A percentile compares a stretch with the other conserved stretches of the same genome.
Evolutionary conservation across 2,888 invertebrate species (phyloP).

Genomic region (Morpho achilles): DNA sequence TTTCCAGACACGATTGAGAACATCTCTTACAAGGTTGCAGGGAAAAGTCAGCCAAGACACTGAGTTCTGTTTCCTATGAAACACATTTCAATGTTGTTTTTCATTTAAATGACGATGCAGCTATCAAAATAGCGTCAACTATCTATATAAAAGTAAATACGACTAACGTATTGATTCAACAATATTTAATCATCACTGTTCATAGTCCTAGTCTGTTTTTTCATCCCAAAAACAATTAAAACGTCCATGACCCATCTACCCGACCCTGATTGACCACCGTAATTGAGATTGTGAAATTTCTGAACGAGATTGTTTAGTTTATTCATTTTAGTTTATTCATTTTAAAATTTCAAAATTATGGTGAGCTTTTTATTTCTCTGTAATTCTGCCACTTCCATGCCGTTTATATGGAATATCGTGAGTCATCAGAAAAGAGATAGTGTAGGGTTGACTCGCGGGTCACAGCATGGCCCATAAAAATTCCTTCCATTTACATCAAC

Average conservation of each 20-base stretch:
- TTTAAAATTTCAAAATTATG: background rate
- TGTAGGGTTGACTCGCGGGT: no score
- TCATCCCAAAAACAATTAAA: conserved; percentile 49
- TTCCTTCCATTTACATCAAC: background rate
- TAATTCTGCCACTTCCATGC: conserved; percentile 14
- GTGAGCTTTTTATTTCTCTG: conserved; percentile 22
- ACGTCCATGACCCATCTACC: conserved; percentile 62
- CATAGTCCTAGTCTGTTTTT: conserved; percentile 10
- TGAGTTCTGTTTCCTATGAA: background rate
- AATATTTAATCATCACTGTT: no score
- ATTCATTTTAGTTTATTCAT: no score
- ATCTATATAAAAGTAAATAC: no score
- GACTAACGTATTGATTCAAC: no score
- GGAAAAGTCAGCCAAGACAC: conserved; percentile 29
- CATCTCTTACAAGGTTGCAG: conserved; percentile 23
- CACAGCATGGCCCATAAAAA: background rate
- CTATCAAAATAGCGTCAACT: no score
- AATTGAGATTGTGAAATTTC: conserved; percentile 65
- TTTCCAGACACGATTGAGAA: conserved; percentile 40
- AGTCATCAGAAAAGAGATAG: background rate
- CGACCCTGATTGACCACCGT: conserved; percentile 64
- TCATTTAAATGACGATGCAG: background rate
- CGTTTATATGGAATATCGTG: conserved; percentile 15
- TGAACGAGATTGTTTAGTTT: conserved; percentile 24
- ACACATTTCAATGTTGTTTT: background rate